Evolutionary conservation across 1,140 invertebrate species (phyloP).

Genomic region (Lordiphosa collinella): DNA sequence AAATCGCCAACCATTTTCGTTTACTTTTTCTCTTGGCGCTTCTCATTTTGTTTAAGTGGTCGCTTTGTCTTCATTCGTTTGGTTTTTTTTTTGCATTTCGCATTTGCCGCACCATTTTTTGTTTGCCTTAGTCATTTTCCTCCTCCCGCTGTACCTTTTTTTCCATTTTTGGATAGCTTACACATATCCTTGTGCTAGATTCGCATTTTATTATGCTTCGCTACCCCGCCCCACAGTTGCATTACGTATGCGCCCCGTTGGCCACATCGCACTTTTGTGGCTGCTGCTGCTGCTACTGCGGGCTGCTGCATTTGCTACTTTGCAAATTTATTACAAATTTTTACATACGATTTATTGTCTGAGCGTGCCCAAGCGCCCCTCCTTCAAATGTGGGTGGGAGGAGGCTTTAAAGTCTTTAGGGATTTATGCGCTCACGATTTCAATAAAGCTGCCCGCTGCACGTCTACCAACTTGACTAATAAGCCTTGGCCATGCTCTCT

Average conservation of each 20-base stretch:
- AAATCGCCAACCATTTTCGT: constrained; percentile 32
- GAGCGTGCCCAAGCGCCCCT: constrained; percentile 45
- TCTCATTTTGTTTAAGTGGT: constrained; percentile 50
- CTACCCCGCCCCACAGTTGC: constrained; percentile 27
- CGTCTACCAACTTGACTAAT: constrained; percentile 64
- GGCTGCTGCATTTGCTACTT: constrained; percentile 73
- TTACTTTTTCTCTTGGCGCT: constrained; percentile 39
- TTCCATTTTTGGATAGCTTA: constrained; percentile 19
- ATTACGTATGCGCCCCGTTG: constrained; percentile 69
- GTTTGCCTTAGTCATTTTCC: constrained; percentile 47
- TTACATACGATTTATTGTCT: constrained; percentile 75
- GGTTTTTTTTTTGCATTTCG: constrained; percentile 43
- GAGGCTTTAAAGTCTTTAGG: constrained; percentile 32
- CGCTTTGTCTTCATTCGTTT: constrained; percentile 49
- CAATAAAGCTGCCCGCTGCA: constrained; percentile 50
- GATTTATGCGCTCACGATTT: constrained; percentile 41
- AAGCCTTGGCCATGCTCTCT: constrained; percentile 48
- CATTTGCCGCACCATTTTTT: constrained; percentile 36
- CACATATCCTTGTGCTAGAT: constrained; percentile 65
- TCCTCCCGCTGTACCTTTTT: constrained; percentile 7
- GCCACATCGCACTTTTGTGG: constrained; percentile 36
- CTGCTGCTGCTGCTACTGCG: constrained; percentile 58
- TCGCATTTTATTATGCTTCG: constrained; percentile 65
- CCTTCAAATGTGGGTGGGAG: constrained; percentile 14
- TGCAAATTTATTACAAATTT: constrained; percentile 77